Base-by-base conservation (phyloP, 2,888 invertebrate species). In the Brenthis ino region DNA sequence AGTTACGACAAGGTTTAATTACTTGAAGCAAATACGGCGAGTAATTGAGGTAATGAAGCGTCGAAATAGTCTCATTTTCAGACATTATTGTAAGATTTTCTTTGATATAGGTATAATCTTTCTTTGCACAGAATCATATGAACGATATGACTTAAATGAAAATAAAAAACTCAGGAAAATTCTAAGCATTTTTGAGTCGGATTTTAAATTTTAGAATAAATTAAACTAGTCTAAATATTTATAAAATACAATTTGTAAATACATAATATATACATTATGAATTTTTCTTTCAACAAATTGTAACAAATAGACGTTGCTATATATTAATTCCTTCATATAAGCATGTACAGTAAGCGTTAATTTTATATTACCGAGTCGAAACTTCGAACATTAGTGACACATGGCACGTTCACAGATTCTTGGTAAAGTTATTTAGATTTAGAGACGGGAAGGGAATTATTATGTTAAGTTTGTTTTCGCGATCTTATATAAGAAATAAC, bases 331-430 rank as follows among this genome's bases (percentile, higher is more conserved):
- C 54, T 60, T 47, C 48, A 54, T 13, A 51, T 37, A 51, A 20
- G 6, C 14, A 43, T 11, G 37, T 43, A 43, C 11, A 8, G 37
- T 11, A 16, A 37, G 16, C 55, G 55, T 65, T 60, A 56, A 58
- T 67, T 63, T 71, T 65, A 69, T 66, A 57, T 55, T 50, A 58
- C 20, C 53, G 37, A 69, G 68, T 54, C 14, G 37, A 63, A 77
- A 78, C 75, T 77, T 76, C 57, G 74, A 71, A 69, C 76, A 76
- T 79, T 77, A 77, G 66, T 69, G 66, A 69, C 76, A 75, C 75
- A 74, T 73, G 75, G 63, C 54, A 64, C 67, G 61, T 55, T 67
- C 55, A 57, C 57, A 37, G 37, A 48, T 55, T 50, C 57, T 57
- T 65, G 48, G 37, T 51, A 57, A 65, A 65, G 51, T 65, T 57